Conservation (phyloP, 2,113 vertebrate species). For the Cynopterus brachyotis region DNA sequence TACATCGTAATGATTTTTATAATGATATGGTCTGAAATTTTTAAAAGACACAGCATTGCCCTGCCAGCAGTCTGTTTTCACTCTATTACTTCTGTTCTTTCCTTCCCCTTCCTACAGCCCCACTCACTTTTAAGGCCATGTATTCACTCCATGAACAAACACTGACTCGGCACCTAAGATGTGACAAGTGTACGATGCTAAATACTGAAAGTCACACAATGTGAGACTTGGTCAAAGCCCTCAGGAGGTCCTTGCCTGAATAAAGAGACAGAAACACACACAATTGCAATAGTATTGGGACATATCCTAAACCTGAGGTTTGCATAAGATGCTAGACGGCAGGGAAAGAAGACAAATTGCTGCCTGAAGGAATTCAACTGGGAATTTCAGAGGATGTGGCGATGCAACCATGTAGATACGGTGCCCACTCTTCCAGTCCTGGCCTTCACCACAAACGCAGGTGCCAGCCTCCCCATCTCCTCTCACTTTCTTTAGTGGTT, state of each 20-base stretch:
- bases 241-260: neutral
- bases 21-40: neutral
- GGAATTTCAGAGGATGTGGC: neutral
- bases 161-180: neutral
- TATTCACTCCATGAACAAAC: neutral
- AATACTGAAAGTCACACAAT: neutral
- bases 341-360: neutral
- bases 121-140: neutral
- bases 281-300: rapidly evolving
- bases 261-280: neutral
- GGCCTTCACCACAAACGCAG: neutral
- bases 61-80: neutral
- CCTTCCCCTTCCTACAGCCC: neutral
- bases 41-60: neutral
- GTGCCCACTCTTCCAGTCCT: neutral
- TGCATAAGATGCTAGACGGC: neutral
- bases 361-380: neutral
- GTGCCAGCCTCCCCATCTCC: neutral
- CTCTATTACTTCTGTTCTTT: neutral
- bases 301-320: neutral
- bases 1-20: neutral
- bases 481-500: neutral
- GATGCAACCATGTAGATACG: rapidly evolving
- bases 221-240: neutral
- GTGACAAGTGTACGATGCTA: neutral